These are phyloP conservation scores for Guaruba guarouba DNA, from an alignment of 2,113 vertebrate genomes.

Conservation along the genomic window DNA sequence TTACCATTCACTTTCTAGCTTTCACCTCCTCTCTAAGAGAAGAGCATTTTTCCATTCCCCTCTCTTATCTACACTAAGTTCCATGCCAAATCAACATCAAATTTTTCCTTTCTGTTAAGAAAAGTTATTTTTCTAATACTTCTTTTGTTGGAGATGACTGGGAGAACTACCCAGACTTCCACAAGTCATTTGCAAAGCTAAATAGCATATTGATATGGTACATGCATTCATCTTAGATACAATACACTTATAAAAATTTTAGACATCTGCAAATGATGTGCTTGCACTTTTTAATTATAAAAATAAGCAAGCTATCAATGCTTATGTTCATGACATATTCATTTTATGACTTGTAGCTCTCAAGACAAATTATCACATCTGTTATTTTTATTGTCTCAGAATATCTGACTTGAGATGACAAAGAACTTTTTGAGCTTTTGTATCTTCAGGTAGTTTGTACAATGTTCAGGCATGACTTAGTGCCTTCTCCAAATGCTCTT, in stretches of 20 bases:
- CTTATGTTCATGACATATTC: neutral
- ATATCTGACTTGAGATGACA: neutral
- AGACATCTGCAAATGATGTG: rapidly evolving
- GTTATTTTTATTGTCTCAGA: neutral
- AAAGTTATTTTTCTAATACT: neutral
- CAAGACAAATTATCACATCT: neutral
- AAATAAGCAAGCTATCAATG: neutral
- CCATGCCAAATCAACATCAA: neutral
- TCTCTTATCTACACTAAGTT: neutral
- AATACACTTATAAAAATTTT: neutral
- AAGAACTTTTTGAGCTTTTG: neutral
- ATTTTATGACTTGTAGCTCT: neutral
- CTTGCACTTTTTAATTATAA: neutral
- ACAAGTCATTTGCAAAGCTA: neutral
- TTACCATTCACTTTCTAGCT: neutral
- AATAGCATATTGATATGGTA: neutral
- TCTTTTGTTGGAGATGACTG: neutral
- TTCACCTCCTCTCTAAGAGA: neutral
- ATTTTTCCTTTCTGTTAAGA: neutral
- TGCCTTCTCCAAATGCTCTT: neutral
- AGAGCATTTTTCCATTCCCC: rapidly evolving
- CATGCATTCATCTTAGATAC: neutral
- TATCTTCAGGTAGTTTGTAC: neutral
- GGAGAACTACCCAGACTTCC: neutral
- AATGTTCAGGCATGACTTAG: neutral